A percentile compares a stretch with the other conserved stretches of the same genome.
Conservation (phyloP, 2,113 vertebrate species). For the Sinocyclocheilus anshuiensis region DNA sequence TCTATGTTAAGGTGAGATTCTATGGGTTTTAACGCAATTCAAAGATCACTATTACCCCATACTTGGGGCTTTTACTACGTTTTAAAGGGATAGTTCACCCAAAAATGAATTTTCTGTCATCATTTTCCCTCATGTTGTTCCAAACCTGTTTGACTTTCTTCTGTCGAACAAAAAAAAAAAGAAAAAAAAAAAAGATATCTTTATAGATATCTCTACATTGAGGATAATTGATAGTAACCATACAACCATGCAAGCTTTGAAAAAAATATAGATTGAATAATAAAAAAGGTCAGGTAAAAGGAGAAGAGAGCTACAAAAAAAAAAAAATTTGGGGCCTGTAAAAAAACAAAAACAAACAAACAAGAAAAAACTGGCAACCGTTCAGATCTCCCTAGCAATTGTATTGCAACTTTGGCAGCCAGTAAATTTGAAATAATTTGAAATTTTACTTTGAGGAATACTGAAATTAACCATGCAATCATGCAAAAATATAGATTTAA, state of each 20-base stretch:
- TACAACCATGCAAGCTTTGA: neutral
- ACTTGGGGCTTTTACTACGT: neutral
- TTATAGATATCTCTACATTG: neutral
- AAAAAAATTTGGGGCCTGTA: neutral
- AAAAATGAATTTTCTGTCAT: neutral
- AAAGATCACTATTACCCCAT: neutral
- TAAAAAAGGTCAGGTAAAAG: neutral
- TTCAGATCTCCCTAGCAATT: neutral
- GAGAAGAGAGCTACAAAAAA: neutral
- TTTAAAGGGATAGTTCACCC: neutral
- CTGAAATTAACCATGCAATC: neutral
- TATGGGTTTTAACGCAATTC: neutral
- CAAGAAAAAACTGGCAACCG: neutral
- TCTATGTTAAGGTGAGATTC: conserved; percentile 77
- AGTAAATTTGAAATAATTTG: neutral
- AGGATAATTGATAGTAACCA: neutral
- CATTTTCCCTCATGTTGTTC: neutral
- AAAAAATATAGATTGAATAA: neutral
- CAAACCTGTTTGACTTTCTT: neutral
- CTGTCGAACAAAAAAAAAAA: neutral
- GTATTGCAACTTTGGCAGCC: no score
- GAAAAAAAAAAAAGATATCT: neutral
- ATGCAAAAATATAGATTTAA: neutral
- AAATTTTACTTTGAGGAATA: neutral
- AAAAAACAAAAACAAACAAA: neutral